Base-by-base conservation (phyloP, 2,797 vertebrate species). In the Decapterus maruadsi region DNA sequence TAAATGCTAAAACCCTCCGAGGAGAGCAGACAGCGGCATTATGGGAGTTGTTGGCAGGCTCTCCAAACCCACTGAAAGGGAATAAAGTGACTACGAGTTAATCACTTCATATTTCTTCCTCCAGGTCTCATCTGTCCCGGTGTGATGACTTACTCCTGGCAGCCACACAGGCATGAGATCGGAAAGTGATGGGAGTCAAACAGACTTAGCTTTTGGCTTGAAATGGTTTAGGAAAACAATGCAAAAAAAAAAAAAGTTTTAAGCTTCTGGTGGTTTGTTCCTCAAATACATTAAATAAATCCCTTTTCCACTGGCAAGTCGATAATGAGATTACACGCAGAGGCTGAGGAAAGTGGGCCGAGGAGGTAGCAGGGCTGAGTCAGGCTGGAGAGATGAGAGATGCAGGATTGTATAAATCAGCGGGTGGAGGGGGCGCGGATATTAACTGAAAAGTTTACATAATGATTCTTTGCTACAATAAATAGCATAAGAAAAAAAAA, bases 101-200 rank as follows among this genome's bases (percentile, higher is more conserved):
- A 93, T 92, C 85, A 83, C 75, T 77, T 84, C 78, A 87, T 83
- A 87, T 91, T 88, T 88, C 81, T 86, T 87, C 80, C 84, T 83
- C 54, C 55, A 64, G 78, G 78, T 88, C 90, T 86, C 72, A 89
- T 88, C 87, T 66, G 73, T 88, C 84, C 73, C 76, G 42, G 70
- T 80, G 70, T 69, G 55, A 76, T 77, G 87, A 92, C 81, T 88
- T 78, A 73, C 77, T 88, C 78, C 77, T 72, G 81, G 81, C 76
- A 80, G 65, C 70, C 56, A 56, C 66, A 54, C 55, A 75, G n/a
- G 53, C 67, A 61, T 56, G 55, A 40, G 60, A 83, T 75, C 68
- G 64, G 7, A 80, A 74, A 69, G 70, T 82, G 78, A 87, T 61
- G 68, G 62, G 64, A 80, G 79, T 59, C 60, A 78, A 68, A 69